Evolutionary conservation across 2,113 vertebrate species (phyloP), one percentile per base, ranked within the genome.

Genomic region (Xenotilapia flavipinnis): DNA sequence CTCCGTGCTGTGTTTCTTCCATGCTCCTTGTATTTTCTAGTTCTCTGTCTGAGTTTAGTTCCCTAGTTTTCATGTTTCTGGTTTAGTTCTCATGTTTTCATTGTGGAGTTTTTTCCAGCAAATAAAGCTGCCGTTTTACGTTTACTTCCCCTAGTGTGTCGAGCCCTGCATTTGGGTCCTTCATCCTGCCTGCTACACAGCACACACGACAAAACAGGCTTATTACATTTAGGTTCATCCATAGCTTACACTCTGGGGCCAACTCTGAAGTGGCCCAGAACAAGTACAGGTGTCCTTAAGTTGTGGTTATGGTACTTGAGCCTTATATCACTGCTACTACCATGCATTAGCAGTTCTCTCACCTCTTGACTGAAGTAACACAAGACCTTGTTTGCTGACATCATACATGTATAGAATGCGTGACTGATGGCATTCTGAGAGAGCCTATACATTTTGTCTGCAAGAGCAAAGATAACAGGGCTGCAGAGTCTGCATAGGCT

Each of bases 351-450:
- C 81, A 68, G 79, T 85, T 89, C 80, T 60, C 58, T 55, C 85
- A 58, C 85, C 83, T 84, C 53, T 60, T 26, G 40, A 68, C 55
- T 86, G 54, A 86, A 56, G 73, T 28, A 55, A 85, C 83, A 89
- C 86, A 83, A 87, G 81, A 56, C 21, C 13, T 75, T 90, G 87
- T 94, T 94, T 94, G 79, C 81, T 86, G 86, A 86, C 73, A 80
- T 92, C 90, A 82, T 80, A 80, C 85, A 85, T 89, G 51, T 83
- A 70, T 68, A 77, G 26, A 91, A 33, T 54, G 79, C 81, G 81
- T 91, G 90, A 93, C 86, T 87, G 90, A 91, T 92, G 86, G 84
- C 58, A 86, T 40, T 88, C 81, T 88, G 82, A 90, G 47, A 82
- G 80, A 36, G 49, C 80, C 26, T 55, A 21, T 68, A 10, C 45